Evolutionary conservation across 2,888 invertebrate genomes (phyloP).

Genomic region (Drosophila paramelanica): DNA sequence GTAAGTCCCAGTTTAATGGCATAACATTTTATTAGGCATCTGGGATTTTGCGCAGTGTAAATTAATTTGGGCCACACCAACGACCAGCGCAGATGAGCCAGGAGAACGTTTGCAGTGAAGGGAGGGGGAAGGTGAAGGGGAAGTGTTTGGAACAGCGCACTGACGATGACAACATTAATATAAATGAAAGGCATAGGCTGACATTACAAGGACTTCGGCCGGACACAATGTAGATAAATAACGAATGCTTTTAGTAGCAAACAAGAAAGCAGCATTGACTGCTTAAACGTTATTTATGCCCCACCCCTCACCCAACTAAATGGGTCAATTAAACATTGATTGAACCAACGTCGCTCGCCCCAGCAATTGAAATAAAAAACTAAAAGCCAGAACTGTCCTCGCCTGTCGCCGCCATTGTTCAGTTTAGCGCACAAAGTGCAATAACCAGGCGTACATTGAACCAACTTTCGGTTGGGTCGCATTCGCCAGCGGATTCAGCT

Average conservation of each 20-base stretch:
- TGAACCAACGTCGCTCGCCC: slow-evolving; percentile 32
- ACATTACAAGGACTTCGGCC: slow-evolving; percentile 44
- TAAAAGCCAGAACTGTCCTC: slow-evolving; percentile 36
- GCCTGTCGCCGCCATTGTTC: slow-evolving; percentile 26
- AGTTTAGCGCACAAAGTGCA: slow-evolving; percentile 59
- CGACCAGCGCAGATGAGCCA: slow-evolving; percentile 22
- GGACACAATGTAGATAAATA: slow-evolving; percentile 35
- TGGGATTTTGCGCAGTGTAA: slow-evolving; percentile 68
- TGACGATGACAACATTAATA: slow-evolving; percentile 70
- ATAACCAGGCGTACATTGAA: slow-evolving; percentile 70
- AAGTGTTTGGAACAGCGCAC: neutral
- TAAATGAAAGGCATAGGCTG: slow-evolving; percentile 71
- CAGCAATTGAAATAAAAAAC: slow-evolving; percentile 38
- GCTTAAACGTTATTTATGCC: slow-evolving; percentile 78
- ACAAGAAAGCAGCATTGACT: slow-evolving; percentile 39
- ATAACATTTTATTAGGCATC: slow-evolving; percentile 59
- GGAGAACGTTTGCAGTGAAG: slow-evolving; percentile 12
- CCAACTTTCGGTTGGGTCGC: slow-evolving; percentile 24
- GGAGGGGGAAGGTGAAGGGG: neutral
- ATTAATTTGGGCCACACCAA: slow-evolving; percentile 59
- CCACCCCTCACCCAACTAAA: slow-evolving; percentile 43
- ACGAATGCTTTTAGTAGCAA: slow-evolving; percentile 69
- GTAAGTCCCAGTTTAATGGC: slow-evolving; percentile 49
- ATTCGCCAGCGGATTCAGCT: slow-evolving; percentile 3
- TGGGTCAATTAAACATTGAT: slow-evolving; percentile 81